Conservation (phyloP, 2,797 vertebrate genomes). For the Sebastes miniatus region DNA sequence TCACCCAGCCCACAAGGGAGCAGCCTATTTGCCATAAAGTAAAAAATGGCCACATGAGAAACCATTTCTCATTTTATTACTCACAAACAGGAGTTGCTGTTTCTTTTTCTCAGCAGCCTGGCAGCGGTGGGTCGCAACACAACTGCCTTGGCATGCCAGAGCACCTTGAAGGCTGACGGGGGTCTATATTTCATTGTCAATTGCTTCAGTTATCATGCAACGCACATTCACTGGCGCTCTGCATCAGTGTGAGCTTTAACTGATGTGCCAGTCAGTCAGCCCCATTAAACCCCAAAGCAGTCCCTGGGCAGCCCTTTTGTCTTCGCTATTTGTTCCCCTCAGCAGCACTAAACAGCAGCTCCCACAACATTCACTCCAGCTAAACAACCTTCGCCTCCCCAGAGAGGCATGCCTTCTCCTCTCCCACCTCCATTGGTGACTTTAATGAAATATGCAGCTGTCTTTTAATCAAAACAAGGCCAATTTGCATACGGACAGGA, state of each 20-base stretch:
- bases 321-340: conserved; percentile 64
- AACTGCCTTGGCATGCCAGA: conserved; percentile 37
- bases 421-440: conserved; percentile 50
- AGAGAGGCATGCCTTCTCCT: conserved; percentile 53
- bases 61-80: conserved; percentile 32
- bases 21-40: conserved; percentile 17
- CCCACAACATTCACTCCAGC: conserved; percentile 56
- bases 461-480: conserved; percentile 79
- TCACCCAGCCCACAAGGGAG: conserved; percentile 1
- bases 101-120: conserved; percentile 21
- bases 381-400: conserved; percentile 68
- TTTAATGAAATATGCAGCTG: conserved; percentile 77
- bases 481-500: conserved; percentile 71
- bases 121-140: conserved; percentile 17
- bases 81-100: neutral
- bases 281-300: conserved; percentile 70
- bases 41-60: conserved; percentile 22
- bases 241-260: conserved; percentile 59
- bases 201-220: conserved; percentile 48
- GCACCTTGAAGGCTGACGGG: conserved; percentile 49
- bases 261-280: conserved; percentile 65
- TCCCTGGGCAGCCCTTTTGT: conserved; percentile 69
- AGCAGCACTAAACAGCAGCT: conserved; percentile 65
- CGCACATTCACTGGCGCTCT: conserved; percentile 39
- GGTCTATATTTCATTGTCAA: conserved; percentile 62